Evolutionary conservation across 2,888 invertebrate species (phyloP).

Genomic region (Pterobdella sp.): DNA sequence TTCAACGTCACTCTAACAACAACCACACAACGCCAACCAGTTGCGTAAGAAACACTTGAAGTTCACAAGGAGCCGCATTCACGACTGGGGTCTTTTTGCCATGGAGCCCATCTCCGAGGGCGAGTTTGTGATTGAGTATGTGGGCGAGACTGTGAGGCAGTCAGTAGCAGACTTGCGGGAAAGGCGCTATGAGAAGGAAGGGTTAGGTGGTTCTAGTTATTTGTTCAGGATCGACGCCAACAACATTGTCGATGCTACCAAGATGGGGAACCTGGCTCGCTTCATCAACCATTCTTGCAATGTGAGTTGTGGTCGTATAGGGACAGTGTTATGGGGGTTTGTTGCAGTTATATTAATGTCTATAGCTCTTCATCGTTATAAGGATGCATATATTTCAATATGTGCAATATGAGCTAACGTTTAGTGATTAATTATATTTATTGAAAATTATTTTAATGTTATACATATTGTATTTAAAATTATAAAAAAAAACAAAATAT

Average conservation of each 20-base stretch:
- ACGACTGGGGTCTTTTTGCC: conserved; percentile 98
- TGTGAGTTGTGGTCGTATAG: conserved; percentile 61
- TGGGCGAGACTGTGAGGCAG: conserved; percentile 80
- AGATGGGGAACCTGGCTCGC: conserved; percentile 90
- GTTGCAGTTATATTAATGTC: too few relatives aligned
- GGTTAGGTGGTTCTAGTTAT: conserved; percentile 88
- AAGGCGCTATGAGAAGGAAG: conserved; percentile 87
- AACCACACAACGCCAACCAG: conserved; percentile 48
- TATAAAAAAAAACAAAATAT: too few relatives aligned
- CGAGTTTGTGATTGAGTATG: conserved; percentile 99
- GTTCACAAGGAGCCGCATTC: conserved; percentile 93
- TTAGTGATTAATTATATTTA: too few relatives aligned
- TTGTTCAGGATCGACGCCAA: conserved; percentile 94
- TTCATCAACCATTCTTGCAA: conserved; percentile 99
- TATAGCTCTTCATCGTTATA: too few relatives aligned
- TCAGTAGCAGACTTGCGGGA: conserved; percentile 83
- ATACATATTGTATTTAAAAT: too few relatives aligned
- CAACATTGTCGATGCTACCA: conserved; percentile 96
- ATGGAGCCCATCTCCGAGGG: conserved; percentile 96
- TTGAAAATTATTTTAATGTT: too few relatives aligned
- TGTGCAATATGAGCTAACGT: too few relatives aligned
- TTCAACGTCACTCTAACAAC: too few relatives aligned
- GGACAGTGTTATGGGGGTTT: neutral
- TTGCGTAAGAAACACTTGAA: conserved; percentile 95
- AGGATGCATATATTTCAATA: too few relatives aligned